A percentile compares a stretch with the other conserved stretches of the same genome.
Evolutionary conservation across 2,113 vertebrate genomes (phyloP).

Genomic region (Oreamnos americanus): DNA sequence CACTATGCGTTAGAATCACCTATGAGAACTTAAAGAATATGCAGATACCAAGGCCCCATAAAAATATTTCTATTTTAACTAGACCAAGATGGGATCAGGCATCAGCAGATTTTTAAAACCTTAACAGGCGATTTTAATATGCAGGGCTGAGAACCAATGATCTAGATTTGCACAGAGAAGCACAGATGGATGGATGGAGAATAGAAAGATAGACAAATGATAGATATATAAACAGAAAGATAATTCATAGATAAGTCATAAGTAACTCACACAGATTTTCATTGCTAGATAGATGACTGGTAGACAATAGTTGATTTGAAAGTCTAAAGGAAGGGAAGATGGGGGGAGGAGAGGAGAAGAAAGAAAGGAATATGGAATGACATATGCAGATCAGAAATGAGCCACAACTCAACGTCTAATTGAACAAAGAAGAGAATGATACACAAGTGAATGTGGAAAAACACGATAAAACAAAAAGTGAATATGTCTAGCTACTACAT

Average conservation of each 20-base stretch:
- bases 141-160: background rate
- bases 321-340: background rate
- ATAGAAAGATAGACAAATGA: background rate
- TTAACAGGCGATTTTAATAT: background rate
- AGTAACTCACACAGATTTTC: background rate
- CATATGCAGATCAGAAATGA: background rate
- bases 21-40: background rate
- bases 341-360: background rate
- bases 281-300: background rate
- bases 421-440: background rate
- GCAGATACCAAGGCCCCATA: background rate
- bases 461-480: background rate
- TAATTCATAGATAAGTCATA: background rate
- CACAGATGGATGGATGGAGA: background rate
- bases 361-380: background rate
- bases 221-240: background rate
- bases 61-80: background rate
- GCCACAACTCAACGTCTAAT: background rate
- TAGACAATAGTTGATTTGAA: background rate
- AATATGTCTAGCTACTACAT: background rate
- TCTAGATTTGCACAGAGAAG: background rate
- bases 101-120: background rate
- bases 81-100: background rate
- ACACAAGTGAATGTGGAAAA: background rate
- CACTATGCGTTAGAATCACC: background rate